These are phyloP conservation scores for Delia radicum DNA, from an alignment of 1,140 invertebrate genomes.

Conservation along the genomic window DNA sequence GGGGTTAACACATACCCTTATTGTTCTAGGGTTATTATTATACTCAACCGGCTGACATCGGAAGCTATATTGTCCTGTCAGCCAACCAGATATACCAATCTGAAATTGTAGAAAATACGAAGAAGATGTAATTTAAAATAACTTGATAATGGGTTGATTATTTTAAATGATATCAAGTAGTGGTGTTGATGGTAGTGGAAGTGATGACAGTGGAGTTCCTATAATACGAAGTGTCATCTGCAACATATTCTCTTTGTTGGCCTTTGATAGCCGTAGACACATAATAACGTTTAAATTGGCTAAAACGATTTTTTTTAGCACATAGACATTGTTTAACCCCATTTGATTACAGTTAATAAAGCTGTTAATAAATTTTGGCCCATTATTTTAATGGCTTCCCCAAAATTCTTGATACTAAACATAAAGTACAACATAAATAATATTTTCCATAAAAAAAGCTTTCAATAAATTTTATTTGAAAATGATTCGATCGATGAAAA, in stretches of 20 bases:
- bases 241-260: not conserved
- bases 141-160: not conserved
- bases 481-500: no score
- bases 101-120: constrained; percentile 64
- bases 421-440: not conserved
- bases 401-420: not conserved
- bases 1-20: constrained; percentile 69
- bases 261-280: not conserved
- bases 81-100: constrained; percentile 82
- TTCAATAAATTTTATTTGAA: no score
- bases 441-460: not conserved
- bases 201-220: no score
- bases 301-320: not conserved
- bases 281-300: not conserved
- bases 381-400: not conserved
- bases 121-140: not conserved
- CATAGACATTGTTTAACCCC: not conserved
- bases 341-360: not conserved
- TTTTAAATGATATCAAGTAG: not conserved
- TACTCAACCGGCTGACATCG: constrained; percentile 95
- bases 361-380: not conserved
- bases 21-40: constrained; percentile 81
- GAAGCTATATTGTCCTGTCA: constrained; percentile 89
- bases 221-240: no score
- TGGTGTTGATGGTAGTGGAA: not conserved